Evolutionary conservation across 1,140 invertebrate species (phyloP).

Genomic region (Sycobia sp.): DNA sequence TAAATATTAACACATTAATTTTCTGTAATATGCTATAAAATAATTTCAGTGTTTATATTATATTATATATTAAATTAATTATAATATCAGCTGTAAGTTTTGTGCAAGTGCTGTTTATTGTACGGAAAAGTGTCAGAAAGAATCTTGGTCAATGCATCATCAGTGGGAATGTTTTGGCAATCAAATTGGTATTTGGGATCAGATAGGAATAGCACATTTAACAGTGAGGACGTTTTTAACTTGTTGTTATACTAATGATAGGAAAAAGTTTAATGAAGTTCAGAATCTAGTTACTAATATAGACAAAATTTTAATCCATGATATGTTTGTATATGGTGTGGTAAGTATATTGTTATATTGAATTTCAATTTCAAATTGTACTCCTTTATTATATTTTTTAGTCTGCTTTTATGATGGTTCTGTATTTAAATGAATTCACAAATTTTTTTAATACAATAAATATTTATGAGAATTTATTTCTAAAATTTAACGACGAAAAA

Average conservation of each 20-base stretch:
- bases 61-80: constrained; percentile 51
- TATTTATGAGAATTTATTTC: constrained; percentile 43
- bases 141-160: constrained; percentile 70
- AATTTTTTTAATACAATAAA: constrained; percentile 58
- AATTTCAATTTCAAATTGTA: neutral
- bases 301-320: constrained; percentile 52
- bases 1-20: neutral
- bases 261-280: constrained; percentile 50
- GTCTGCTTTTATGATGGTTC: constrained; percentile 66
- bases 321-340: constrained; percentile 58
- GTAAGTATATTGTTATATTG: constrained; percentile 41
- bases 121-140: constrained; percentile 65
- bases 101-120: constrained; percentile 74
- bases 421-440: constrained; percentile 64
- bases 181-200: constrained; percentile 66
- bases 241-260: constrained; percentile 51
- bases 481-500: constrained; percentile 46
- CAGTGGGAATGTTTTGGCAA: constrained; percentile 75
- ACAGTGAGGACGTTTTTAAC: constrained; percentile 70
- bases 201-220: constrained; percentile 78
- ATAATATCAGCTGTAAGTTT: constrained; percentile 63
- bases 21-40: constrained; percentile 19
- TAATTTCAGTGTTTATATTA: constrained; percentile 58
- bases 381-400: constrained; percentile 48
- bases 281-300: constrained; percentile 58